Percentiles rank a stretch among this genome's conserved stretches.
Conservation (phyloP, 1,140 invertebrate species). For the Papilio xuthus region DNA sequence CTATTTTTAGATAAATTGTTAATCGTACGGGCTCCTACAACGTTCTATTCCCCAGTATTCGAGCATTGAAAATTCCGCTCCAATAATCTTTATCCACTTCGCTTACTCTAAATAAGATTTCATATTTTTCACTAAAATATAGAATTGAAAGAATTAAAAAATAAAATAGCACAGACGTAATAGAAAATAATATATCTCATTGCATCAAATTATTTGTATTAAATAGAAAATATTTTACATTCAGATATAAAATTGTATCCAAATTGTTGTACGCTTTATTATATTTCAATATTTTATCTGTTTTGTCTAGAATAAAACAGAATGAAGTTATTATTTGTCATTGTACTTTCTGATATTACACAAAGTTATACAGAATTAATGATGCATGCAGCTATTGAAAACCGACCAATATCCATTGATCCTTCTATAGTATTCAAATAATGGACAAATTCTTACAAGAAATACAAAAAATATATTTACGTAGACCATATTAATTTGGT, state of each 20-base stretch:
- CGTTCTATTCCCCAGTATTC: background rate
- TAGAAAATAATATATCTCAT: background rate
- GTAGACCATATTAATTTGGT: background rate
- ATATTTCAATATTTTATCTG: background rate
- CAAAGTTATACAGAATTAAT: background rate
- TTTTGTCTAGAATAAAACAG: background rate
- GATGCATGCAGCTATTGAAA: background rate
- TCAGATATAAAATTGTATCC: no score
- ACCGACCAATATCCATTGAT: background rate
- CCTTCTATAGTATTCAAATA: background rate
- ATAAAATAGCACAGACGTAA: background rate
- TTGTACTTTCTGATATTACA: background rate
- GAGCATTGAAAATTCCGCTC: slow-evolving; percentile 9
- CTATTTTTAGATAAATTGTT: slow-evolving; percentile 6
- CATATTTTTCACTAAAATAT: slow-evolving; percentile 12
- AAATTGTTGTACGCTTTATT: background rate
- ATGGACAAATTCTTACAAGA: background rate
- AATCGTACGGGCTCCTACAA: background rate
- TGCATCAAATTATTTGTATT: background rate
- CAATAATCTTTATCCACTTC: slow-evolving; percentile 24
- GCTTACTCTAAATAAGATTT: slow-evolving; percentile 9
- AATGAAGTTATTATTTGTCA: slow-evolving; percentile 6
- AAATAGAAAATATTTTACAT: background rate
- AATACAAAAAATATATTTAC: background rate
- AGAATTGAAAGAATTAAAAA: background rate